Percentiles rank a stretch among this genome's conserved stretches.
Evolutionary conservation across 1,140 invertebrate genomes (phyloP).

Genomic region (Drosophila takahashii): DNA sequence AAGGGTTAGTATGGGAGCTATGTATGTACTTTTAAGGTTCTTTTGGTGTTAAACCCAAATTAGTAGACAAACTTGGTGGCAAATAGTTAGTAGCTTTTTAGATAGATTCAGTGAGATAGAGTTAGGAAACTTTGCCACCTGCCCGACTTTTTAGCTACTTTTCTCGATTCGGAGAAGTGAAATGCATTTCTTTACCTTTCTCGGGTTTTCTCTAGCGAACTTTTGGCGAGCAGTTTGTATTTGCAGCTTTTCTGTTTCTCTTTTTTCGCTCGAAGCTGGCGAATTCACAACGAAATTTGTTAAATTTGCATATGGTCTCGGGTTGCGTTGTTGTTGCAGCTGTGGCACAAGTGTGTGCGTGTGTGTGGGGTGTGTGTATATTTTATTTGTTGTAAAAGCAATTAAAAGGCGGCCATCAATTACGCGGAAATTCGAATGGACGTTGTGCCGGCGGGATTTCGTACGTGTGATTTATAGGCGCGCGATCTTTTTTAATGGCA

Average conservation of each 20-base stretch:
- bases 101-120: slow-evolving; percentile 5
- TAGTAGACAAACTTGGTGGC: slow-evolving; percentile 39
- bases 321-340: slow-evolving; percentile 51
- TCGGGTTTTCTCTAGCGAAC: slow-evolving; percentile 56
- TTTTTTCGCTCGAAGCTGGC: slow-evolving; percentile 58
- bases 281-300: slow-evolving; percentile 81
- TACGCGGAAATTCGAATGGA: slow-evolving; percentile 69
- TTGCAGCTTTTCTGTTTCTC: slow-evolving; percentile 34
- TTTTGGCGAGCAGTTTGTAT: slow-evolving; percentile 49
- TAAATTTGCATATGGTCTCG: slow-evolving; percentile 71
- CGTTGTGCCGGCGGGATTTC: slow-evolving; percentile 37
- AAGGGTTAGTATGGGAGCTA: slow-evolving; percentile 61
- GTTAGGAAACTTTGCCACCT: slow-evolving; percentile 28
- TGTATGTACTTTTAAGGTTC: not conserved
- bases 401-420: slow-evolving; percentile 77
- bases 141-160: slow-evolving; percentile 22
- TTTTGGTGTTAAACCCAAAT: slow-evolving; percentile 7
- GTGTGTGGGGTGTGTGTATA: slow-evolving; percentile 15
- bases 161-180: slow-evolving; percentile 42
- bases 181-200: slow-evolving; percentile 69
- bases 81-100: slow-evolving; percentile 53
- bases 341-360: slow-evolving; percentile 19
- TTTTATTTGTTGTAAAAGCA: slow-evolving; percentile 81
- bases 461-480: slow-evolving; percentile 74
- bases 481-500: slow-evolving; percentile 69